Conservation (phyloP, 2,113 vertebrate species). For the Excalfactoria chinensis region DNA sequence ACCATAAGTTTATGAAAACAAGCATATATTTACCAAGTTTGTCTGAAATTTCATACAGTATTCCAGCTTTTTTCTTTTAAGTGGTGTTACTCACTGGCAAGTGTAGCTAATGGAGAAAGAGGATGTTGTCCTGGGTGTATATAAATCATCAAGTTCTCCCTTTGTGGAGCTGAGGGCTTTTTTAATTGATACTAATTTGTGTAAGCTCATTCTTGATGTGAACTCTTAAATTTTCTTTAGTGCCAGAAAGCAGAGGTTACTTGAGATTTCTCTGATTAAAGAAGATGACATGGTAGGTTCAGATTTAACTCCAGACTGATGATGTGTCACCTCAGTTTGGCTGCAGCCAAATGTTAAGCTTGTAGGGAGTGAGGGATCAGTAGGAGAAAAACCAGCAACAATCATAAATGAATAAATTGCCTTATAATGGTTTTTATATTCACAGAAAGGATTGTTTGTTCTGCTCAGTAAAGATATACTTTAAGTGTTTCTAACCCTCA, state of each 20-base stretch:
- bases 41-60: not conserved
- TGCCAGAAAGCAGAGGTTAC: not conserved
- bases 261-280: not conserved
- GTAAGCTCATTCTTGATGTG: not conserved
- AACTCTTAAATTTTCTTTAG: not conserved
- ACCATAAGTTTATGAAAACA: not conserved
- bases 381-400: not conserved
- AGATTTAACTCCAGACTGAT: not conserved
- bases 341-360: not conserved
- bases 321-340: not conserved
- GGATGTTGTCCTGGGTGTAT: not conserved
- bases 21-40: not conserved
- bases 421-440: not conserved
- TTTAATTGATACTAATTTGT: not conserved
- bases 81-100: not conserved
- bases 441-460: not conserved
- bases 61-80: not conserved
- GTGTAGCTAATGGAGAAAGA: not conserved
- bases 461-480: conserved; percentile 39
- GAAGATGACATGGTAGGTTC: not conserved
- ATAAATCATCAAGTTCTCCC: not conserved
- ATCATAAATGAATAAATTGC: not conserved
- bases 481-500: not conserved
- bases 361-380: not conserved
- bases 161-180: not conserved